Evolutionary conservation across 2,797 vertebrate genomes (phyloP).

Genomic region (Rhincodon typus): DNA sequence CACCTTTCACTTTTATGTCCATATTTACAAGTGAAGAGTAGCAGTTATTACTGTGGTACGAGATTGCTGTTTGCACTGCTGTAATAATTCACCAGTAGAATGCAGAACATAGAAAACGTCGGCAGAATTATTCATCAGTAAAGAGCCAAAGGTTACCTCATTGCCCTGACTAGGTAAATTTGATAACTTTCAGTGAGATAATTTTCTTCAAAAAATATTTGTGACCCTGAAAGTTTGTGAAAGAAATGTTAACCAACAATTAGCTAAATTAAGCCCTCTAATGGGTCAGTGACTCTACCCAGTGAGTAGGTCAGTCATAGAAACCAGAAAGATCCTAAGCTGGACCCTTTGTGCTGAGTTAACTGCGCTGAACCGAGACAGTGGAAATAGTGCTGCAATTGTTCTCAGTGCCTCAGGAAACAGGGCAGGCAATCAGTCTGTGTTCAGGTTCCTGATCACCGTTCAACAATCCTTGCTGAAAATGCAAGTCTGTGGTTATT

Average conservation of each 20-base stretch:
- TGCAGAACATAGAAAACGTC: not conserved
- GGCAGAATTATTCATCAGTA: not conserved
- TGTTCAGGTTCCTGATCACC: not conserved
- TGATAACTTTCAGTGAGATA: not conserved
- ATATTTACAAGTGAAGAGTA: not conserved
- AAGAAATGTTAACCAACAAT: not conserved
- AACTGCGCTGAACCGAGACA: not conserved
- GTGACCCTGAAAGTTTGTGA: not conserved
- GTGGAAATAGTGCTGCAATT: conserved; percentile 1
- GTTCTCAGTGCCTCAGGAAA: conserved; percentile 3
- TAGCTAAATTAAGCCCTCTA: not conserved
- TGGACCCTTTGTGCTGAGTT: not conserved
- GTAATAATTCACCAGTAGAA: not conserved
- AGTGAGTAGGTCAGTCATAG: not conserved
- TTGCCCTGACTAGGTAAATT: not conserved
- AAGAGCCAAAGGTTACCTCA: not conserved
- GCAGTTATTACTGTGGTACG: not conserved
- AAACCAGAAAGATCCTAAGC: not conserved
- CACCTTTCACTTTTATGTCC: too few species aligned
- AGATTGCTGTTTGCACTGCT: not conserved
- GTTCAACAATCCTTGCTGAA: not conserved
- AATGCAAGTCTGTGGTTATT: not conserved
- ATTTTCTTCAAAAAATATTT: not conserved
- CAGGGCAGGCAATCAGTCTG: not conserved
- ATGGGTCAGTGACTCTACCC: not conserved